Evolutionary conservation across 2,797 vertebrate genomes (phyloP).

Genomic region (Amniataba percoides): DNA sequence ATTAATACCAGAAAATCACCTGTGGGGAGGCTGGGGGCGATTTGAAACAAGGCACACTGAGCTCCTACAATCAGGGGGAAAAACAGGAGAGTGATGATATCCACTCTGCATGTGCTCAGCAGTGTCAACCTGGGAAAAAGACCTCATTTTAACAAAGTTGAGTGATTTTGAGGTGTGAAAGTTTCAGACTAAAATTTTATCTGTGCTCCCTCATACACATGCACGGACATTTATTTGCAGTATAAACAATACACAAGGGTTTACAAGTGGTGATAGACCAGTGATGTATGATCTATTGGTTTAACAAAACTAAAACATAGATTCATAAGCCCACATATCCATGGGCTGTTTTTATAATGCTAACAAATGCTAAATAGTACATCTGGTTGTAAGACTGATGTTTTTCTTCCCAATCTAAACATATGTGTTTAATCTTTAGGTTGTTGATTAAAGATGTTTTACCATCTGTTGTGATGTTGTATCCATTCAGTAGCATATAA

Average conservation of each 20-base stretch:
- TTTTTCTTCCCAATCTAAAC: background rate
- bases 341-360: background rate
- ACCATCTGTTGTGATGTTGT: conserved; percentile 17
- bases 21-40: conserved; percentile 10
- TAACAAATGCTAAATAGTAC: background rate
- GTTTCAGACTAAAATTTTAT: background rate
- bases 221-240: background rate
- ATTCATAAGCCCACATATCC: background rate
- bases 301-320: background rate
- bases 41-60: conserved; percentile 1
- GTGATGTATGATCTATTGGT: background rate
- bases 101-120: background rate
- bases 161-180: background rate
- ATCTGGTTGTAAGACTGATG: background rate
- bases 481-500: background rate
- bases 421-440: background rate
- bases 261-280: background rate
- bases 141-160: background rate
- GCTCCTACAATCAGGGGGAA: background rate
- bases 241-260: background rate
- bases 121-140: background rate
- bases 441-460: conserved; percentile 22
- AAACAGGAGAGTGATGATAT: background rate
- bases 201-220: background rate
- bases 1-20: conserved; percentile 26